Conservation (phyloP, 2,888 invertebrate species). For the Latrodectus hesperus region DNA sequence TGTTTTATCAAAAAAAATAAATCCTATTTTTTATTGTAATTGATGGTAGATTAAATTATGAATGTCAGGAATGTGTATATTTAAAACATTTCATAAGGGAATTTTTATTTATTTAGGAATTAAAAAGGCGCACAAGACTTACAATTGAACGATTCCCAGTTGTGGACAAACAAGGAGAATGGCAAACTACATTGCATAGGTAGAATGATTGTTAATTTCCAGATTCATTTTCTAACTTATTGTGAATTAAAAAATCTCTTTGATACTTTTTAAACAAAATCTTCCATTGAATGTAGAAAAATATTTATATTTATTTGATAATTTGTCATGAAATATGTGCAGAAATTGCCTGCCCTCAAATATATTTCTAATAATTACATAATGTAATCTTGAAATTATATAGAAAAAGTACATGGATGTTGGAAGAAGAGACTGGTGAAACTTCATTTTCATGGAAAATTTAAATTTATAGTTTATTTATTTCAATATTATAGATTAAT, state of each 20-base stretch:
- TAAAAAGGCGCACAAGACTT: constrained; percentile 86
- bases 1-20: too few relatives aligned
- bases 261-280: not conserved
- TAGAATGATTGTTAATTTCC: constrained; percentile 75
- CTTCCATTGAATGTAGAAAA: not conserved
- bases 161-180: constrained; percentile 90
- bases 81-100: too few relatives aligned
- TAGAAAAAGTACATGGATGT: too few relatives aligned
- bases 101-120: constrained; percentile 78
- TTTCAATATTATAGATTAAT: too few relatives aligned
- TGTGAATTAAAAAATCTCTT: not conserved
- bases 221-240: not conserved
- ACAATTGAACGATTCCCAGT: constrained; percentile 92
- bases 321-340: not conserved
- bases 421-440: too few relatives aligned
- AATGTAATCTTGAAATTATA: too few relatives aligned
- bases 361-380: too few relatives aligned
- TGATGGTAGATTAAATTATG: too few relatives aligned
- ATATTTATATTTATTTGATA: not conserved
- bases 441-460: too few relatives aligned
- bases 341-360: not conserved
- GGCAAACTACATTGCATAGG: constrained; percentile 94
- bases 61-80: too few relatives aligned
- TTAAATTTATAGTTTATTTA: too few relatives aligned
- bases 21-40: too few relatives aligned